Percentiles rank a stretch among this genome's conserved stretches.
phyloP scores from a whole-genome alignment of 2,888 invertebrate species.

The Amblyteles armatorius region DNA sequence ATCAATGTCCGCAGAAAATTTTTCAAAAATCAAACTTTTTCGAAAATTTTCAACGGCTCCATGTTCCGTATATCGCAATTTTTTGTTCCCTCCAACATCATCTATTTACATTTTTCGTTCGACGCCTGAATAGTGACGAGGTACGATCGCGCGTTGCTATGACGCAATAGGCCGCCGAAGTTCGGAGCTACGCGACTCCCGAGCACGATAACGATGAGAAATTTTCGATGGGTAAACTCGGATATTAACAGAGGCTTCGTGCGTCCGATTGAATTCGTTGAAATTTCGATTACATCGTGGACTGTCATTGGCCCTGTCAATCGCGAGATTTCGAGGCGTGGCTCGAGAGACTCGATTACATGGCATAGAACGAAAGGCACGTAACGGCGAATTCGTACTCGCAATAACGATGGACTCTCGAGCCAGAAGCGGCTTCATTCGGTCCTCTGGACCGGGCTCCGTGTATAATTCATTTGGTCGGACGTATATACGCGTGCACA shows the following conservation, averaged over 20 bases:
- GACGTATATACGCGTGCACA: not conserved
- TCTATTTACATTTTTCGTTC: not conserved
- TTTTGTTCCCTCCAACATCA: not conserved
- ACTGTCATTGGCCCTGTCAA: constrained; percentile 28
- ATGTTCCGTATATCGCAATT: not conserved
- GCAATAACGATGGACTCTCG: not conserved
- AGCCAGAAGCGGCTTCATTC: not conserved
- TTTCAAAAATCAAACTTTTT: no score
- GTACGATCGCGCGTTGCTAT: constrained; percentile 36
- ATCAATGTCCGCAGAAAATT: constrained; percentile 46
- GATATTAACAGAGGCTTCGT: not conserved
- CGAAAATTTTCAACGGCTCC: constrained; percentile 11
- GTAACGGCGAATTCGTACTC: not conserved
- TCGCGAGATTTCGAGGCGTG: constrained; percentile 42
- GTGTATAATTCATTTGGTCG: constrained; percentile 22
- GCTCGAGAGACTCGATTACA: constrained; percentile 4
- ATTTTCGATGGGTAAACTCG: constrained; percentile 5
- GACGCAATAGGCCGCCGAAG: constrained; percentile 40
- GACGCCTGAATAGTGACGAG: constrained; percentile 13
- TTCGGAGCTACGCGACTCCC: not conserved
- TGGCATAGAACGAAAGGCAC: not conserved
- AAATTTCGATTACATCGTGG: constrained; percentile 1
- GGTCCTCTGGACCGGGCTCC: not conserved
- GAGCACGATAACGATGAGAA: constrained; percentile 2
- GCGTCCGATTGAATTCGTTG: not conserved